Evolutionary conservation across 64 coral and sea anemone genomes (phyloP).

Genomic region (Catalaphyllia jardinei): DNA sequence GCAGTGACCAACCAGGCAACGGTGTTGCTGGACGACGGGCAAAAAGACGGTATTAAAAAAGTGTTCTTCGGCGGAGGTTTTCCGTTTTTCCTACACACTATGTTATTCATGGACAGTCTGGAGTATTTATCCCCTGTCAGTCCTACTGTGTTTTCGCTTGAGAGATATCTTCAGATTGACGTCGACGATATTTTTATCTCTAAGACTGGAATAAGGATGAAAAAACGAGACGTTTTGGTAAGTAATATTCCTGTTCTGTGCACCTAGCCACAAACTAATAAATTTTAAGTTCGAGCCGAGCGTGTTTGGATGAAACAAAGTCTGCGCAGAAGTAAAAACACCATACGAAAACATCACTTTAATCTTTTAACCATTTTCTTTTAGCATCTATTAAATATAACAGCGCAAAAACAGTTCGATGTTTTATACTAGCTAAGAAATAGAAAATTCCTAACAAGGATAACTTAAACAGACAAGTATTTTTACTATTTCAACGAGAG

Average conservation of each 20-base stretch:
- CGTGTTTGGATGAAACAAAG: no score
- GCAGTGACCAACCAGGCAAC: constrained; percentile 40
- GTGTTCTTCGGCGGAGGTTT: constrained; percentile 89
- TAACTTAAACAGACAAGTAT: no score
- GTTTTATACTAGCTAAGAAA: no score
- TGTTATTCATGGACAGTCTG: constrained; percentile 91
- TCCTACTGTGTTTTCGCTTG: constrained; percentile 55
- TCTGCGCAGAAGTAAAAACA: no score
- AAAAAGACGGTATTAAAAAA: constrained; percentile 79
- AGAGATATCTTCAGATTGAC: constrained; percentile 93
- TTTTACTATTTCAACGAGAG: no score
- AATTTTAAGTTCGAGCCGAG: no score
- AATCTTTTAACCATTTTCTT: no score
- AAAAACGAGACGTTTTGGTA: constrained; percentile 86
- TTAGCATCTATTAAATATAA: no score
- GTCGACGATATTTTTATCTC: constrained; percentile 97
- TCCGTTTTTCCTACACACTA: constrained; percentile 91
- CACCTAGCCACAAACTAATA: no score
- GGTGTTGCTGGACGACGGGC: constrained; percentile 76
- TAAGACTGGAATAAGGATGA: constrained; percentile 80
- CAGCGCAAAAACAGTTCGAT: no score
- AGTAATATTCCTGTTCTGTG: not conserved
- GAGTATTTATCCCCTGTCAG: constrained; percentile 75
- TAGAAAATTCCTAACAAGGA: no score
- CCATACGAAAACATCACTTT: no score